These are phyloP conservation scores for Bos javanicus DNA, from an alignment of 2,113 vertebrate species.

Conservation along the genomic window DNA sequence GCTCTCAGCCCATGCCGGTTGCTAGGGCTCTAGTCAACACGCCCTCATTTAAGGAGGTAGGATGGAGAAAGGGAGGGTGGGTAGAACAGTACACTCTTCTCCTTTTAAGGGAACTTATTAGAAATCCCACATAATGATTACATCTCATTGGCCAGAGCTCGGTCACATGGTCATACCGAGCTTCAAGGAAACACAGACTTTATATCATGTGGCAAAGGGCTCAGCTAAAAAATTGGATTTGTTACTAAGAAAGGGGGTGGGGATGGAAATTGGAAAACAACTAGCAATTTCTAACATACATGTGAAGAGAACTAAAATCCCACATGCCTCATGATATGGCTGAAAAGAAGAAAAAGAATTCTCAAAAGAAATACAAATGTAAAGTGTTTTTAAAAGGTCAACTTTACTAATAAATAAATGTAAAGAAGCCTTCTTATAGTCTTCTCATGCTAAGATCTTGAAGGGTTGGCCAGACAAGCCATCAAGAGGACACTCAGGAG, in stretches of 20 bases:
- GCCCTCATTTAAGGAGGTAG: neutral
- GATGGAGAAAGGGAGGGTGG: neutral
- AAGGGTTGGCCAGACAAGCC: neutral
- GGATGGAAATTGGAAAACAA: neutral
- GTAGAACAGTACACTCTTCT: neutral
- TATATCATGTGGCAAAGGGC: neutral
- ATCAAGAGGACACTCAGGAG: neutral
- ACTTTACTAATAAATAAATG: neutral
- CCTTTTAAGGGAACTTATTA: neutral
- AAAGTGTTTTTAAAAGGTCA: neutral
- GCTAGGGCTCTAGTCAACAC: neutral
- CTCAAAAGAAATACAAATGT: neutral
- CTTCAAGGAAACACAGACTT: neutral
- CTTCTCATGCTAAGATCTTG: neutral
- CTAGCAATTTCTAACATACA: neutral
- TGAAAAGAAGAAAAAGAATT: neutral
- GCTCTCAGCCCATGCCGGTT: neutral
- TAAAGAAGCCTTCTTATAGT: neutral
- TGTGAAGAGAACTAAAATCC: neutral
- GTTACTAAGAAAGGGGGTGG: neutral
- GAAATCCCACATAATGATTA: neutral
- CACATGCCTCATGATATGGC: neutral
- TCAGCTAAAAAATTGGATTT: neutral
- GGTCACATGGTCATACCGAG: neutral
- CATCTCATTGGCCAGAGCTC: neutral